Percentiles rank a stretch among this genome's conserved stretches.
These are phyloP conservation scores for Taurulus bubalis DNA, from an alignment of 2,113 vertebrate species.

Conservation along the genomic window DNA sequence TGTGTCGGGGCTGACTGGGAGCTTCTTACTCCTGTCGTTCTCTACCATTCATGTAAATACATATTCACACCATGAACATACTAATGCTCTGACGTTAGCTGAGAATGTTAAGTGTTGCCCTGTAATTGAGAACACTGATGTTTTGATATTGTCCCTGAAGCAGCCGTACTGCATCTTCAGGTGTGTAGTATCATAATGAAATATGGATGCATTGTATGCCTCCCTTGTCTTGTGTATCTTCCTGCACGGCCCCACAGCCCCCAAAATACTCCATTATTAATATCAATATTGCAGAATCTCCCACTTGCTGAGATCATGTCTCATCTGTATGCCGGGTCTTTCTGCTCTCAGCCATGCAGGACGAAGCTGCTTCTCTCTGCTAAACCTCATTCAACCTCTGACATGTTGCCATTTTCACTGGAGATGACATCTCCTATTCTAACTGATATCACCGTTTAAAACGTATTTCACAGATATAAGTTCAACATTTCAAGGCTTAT, in stretches of 20 bases:
- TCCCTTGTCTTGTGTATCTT: slow-evolving; percentile 30
- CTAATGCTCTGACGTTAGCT: slow-evolving; percentile 7
- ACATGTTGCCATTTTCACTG: slow-evolving; percentile 55
- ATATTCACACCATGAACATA: not conserved
- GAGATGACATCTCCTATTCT: slow-evolving; percentile 28
- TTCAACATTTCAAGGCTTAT: too few species aligned
- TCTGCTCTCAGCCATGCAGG: slow-evolving; percentile 41
- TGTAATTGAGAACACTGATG: slow-evolving; percentile 7
- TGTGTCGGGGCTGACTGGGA: not conserved
- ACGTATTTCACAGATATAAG: slow-evolving; percentile 24
- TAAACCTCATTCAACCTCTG: slow-evolving; percentile 59
- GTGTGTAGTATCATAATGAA: slow-evolving; percentile 36
- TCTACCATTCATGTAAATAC: not conserved
- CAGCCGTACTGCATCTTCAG: slow-evolving; percentile 19
- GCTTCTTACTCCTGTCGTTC: not conserved
- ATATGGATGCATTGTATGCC: slow-evolving; percentile 48
- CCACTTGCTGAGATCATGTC: slow-evolving; percentile 43
- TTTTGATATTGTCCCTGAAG: slow-evolving; percentile 30
- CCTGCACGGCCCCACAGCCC: slow-evolving; percentile 13
- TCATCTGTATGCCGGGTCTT: slow-evolving; percentile 49
- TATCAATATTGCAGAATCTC: slow-evolving; percentile 52
- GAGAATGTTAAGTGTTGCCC: slow-evolving; percentile 15
- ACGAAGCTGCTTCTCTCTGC: slow-evolving; percentile 49
- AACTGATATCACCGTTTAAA: slow-evolving; percentile 17
- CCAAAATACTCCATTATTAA: slow-evolving; percentile 64